A percentile compares a stretch with the other conserved stretches of the same genome.
Conservation (phyloP, 2,113 vertebrate genomes). For the Esox niger region DNA sequence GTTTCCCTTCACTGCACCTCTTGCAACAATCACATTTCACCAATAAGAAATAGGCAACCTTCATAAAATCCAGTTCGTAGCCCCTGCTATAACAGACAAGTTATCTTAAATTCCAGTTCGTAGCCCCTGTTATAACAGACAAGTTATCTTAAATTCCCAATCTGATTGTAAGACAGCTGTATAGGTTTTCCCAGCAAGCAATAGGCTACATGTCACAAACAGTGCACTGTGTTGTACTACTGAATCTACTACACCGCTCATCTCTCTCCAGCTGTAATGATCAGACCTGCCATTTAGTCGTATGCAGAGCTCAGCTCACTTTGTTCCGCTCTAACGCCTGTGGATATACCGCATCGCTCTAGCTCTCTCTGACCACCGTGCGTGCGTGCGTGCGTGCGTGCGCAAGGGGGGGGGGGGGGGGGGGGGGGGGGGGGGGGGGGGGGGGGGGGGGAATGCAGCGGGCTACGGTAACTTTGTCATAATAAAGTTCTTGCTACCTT, state of each 20-base stretch:
- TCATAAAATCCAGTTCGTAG: too few relatives aligned
- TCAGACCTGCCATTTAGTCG: conserved; percentile 1
- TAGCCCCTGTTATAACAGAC: too few relatives aligned
- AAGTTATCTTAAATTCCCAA: too few relatives aligned
- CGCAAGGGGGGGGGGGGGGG: neutral
- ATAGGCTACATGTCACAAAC: neutral
- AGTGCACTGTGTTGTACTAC: too few relatives aligned
- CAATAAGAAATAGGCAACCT: too few relatives aligned
- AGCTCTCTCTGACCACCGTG: conserved; percentile 11
- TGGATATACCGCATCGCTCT: conserved; percentile 36
- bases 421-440: too few relatives aligned
- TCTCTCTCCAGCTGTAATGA: neutral
- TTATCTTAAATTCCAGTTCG: too few relatives aligned
- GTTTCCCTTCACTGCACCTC: too few relatives aligned
- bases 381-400: neutral
- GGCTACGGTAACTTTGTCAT: conserved; percentile 20
- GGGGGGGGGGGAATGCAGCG: neutral
- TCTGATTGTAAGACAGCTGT: too few relatives aligned
- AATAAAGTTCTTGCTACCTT: conserved; percentile 1
- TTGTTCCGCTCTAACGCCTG: conserved; percentile 6
- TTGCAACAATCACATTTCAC: too few relatives aligned
- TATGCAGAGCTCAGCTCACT: conserved; percentile 5
- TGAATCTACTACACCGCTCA: neutral
- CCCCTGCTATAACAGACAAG: too few relatives aligned
- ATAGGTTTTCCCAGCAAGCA: neutral